Base-by-base conservation (phyloP, 2,797 vertebrate genomes). In the Rhinogobio ventralis region DNA sequence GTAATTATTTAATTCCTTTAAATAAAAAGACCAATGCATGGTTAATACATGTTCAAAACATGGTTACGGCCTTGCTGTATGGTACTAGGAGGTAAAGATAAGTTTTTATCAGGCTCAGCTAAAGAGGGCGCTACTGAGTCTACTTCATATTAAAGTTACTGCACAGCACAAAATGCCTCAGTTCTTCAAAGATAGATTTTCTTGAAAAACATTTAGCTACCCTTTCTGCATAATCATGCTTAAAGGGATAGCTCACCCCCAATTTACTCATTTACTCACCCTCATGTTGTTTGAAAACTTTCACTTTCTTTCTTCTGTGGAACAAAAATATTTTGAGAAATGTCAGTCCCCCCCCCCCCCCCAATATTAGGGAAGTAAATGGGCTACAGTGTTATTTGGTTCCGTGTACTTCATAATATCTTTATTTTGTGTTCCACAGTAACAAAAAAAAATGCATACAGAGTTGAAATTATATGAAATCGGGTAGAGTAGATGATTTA, bases 81-180 rank as follows among this genome's bases (percentile, higher is more conserved):
- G 25, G 4, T 13, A 82, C 11, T 15, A 51, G 5, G 1, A 17
- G 20, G 42, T 74, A 23, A 74, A 66, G 57, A 75, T 49, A 46
- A 17, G 25, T 66, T 8, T 10, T 9, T 42, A 85, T 89, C 83
- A 85, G 30, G 13, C 25, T 39, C 14, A 7, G 91, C 93, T 92
- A 88, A 90, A 93, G 92, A 93, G 90, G 94, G 93, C 88, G 92
- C 93, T 94, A 89, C 93, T 93, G 91, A 91, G 92, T 92, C 90
- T 74, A 69, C 42, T 36, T 36, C 13, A 64, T 20, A 33, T 68
- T 46, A 46, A 68, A 66, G 9, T 72, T 15, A 8, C 67, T 85
- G 6, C 33, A 66, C 20, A 55, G 11, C 68, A 64, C 62, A 64
- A 64, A 30, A 42, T 69, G 2, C 19, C 9, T 42, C 9, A 13